Evolutionary conservation across 2,797 vertebrate species (phyloP), one percentile per base, ranked within the genome.

Genomic region (Dicrostonyx torquatus): DNA sequence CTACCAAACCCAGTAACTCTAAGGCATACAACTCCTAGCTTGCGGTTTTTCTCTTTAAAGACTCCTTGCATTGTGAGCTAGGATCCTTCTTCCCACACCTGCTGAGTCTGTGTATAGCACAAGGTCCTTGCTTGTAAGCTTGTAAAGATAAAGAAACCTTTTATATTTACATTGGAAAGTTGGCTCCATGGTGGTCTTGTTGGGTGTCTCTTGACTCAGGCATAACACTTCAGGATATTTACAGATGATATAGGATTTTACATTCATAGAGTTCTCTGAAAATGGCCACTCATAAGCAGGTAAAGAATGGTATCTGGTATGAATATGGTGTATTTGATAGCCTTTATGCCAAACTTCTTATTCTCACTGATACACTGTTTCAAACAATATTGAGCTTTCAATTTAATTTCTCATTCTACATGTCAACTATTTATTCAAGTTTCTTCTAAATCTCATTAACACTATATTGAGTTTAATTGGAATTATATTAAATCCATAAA

Each of bases 401-500:
- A 34, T 92, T 88, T 86, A 93, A 45, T 91, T 93, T 93, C 13
- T 82, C 88, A 55, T 89, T 76, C 22, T 76, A 73, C 11, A 76
- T 78, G 43, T 76, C 20, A 45, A 72, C 37, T 90, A 72, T 77
- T 94, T 94, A 89, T 86, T 76, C 82, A 95, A 66, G 62, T 90
- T 72, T 31, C 66, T 90, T 95, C 88, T 93, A 95, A 95, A 93
- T 93, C 50, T 64, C 55, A 94, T 95, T 95, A 96, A 88, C 72
- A 87, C 90, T 82, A 88, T 58, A 93, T n/a, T 93, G 92, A 92
- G 93, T 94, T 92, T 97, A 94, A 95, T 90, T 96, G 58, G 87
- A 93, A 95, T 96, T 90, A 96, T 96, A 97, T 95, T 96, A 95
- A 95, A 95, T 93, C 73, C 40, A 94, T 94, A 70, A 66, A 93